A percentile compares a stretch with the other conserved stretches of the same genome.
These are phyloP conservation scores for Andrena bucephala DNA, from an alignment of 2,888 invertebrate genomes.

Conservation along the genomic window DNA sequence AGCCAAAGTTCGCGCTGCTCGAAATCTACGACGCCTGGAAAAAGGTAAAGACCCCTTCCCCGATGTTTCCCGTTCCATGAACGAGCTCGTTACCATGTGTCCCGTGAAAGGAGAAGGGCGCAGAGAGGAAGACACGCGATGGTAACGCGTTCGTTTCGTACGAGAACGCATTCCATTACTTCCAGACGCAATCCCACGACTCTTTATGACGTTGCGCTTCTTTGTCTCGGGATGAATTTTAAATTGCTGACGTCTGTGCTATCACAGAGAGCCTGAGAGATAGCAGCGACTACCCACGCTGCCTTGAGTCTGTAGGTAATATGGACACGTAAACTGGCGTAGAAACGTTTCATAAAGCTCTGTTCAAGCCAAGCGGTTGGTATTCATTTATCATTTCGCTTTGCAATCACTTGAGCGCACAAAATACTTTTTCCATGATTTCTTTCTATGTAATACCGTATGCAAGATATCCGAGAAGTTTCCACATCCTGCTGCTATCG, in stretches of 20 bases:
- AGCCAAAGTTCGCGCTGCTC: conserved; percentile 22
- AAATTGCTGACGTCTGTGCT: conserved; percentile 9
- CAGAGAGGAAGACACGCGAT: not conserved
- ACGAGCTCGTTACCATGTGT: conserved; percentile 27
- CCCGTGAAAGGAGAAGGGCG: not conserved
- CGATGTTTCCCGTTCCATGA: not conserved
- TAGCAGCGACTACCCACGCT: not conserved
- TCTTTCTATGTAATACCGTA: too few species aligned
- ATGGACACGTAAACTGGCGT: too few species aligned
- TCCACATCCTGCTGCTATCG: too few species aligned
- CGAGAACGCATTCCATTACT: not conserved
- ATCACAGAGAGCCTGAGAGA: not conserved
- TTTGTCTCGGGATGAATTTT: conserved; percentile 16
- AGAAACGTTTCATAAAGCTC: too few species aligned
- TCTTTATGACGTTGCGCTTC: conserved; percentile 5
- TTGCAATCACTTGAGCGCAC: too few species aligned
- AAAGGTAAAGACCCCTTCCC: conserved; percentile 5
- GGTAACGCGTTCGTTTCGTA: not conserved
- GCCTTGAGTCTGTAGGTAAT: too few species aligned
- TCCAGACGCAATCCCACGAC: not conserved
- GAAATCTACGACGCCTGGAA: conserved; percentile 18
- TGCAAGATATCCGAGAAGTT: too few species aligned
- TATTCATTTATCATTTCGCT: too few species aligned
- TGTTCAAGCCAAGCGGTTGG: too few species aligned
- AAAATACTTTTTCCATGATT: too few species aligned